These are phyloP conservation scores for Chrysodeixis includens DNA, from an alignment of 2,888 invertebrate genomes.

Conservation along the genomic window DNA sequence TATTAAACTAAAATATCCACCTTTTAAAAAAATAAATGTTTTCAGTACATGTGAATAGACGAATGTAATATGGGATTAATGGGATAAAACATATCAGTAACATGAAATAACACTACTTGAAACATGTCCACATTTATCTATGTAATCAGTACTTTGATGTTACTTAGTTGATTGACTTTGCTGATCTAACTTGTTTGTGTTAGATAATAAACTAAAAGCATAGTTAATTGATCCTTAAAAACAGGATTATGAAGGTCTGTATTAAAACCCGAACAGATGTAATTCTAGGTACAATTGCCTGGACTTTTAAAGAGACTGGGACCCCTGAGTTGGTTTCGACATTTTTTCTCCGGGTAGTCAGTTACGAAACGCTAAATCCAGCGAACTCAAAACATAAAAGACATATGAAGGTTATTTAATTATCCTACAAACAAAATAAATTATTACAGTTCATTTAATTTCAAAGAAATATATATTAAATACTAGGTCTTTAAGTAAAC, in stretches of 20 bases:
- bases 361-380: too few relatives aligned
- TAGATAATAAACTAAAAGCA: constrained; percentile 2
- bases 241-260: not conserved
- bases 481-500: too few relatives aligned
- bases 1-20: not conserved
- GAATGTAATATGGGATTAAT: not conserved
- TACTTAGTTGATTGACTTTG: constrained; percentile 3
- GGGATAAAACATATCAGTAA: not conserved
- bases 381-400: too few relatives aligned
- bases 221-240: not conserved
- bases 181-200: constrained; percentile 3
- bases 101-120: not conserved
- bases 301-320: too few relatives aligned
- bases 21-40: not conserved
- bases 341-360: too few relatives aligned
- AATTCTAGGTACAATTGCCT: too few relatives aligned
- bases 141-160: constrained; percentile 3
- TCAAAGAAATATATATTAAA: too few relatives aligned
- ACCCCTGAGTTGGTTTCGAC: too few relatives aligned
- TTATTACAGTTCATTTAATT: too few relatives aligned
- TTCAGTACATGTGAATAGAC: not conserved
- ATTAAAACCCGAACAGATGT: too few relatives aligned
- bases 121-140: not conserved
- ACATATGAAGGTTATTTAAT: too few relatives aligned
- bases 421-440: too few relatives aligned